phyloP scores from a whole-genome alignment of 2,888 invertebrate genomes.

The Agrypnus murinus region DNA sequence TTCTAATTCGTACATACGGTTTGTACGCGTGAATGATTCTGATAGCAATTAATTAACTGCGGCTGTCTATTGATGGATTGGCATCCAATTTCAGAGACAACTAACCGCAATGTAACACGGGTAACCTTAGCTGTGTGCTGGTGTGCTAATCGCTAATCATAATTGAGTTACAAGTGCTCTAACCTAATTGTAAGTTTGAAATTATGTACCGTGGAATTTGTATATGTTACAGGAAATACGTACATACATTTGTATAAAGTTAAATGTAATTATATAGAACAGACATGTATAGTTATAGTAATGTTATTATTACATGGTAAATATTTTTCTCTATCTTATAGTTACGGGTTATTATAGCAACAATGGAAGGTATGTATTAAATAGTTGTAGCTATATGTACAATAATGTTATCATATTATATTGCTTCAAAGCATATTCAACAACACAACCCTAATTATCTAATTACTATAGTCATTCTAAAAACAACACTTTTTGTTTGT shows the following conservation, averaged over 20 bases:
- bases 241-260: not conserved
- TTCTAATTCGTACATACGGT: not conserved
- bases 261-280: not conserved
- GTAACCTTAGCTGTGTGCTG: slow-evolving; percentile 29
- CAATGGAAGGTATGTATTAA: too few relatives aligned
- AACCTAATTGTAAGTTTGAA: slow-evolving; percentile 32
- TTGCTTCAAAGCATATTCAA: too few relatives aligned
- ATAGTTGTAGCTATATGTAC: too few relatives aligned
- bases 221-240: not conserved
- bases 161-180: slow-evolving; percentile 33
- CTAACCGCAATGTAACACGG: slow-evolving; percentile 29
- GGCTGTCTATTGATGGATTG: slow-evolving; percentile 9
- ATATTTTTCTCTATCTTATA: too few relatives aligned
- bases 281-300: too few relatives aligned
- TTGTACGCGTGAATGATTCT: slow-evolving; percentile 6
- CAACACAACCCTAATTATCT: too few relatives aligned
- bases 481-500: too few relatives aligned
- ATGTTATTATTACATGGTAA: too few relatives aligned
- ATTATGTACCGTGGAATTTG: slow-evolving; percentile 21
- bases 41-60: slow-evolving; percentile 4
- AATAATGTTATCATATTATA: too few relatives aligned
- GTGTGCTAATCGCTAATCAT: slow-evolving; percentile 36
- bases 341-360: too few relatives aligned
- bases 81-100: slow-evolving; percentile 15
- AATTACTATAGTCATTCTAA: too few relatives aligned